Evolutionary conservation across 2,888 invertebrate species (phyloP), one percentile per base, ranked within the genome.

Genomic region (Acrobasis consociella): DNA sequence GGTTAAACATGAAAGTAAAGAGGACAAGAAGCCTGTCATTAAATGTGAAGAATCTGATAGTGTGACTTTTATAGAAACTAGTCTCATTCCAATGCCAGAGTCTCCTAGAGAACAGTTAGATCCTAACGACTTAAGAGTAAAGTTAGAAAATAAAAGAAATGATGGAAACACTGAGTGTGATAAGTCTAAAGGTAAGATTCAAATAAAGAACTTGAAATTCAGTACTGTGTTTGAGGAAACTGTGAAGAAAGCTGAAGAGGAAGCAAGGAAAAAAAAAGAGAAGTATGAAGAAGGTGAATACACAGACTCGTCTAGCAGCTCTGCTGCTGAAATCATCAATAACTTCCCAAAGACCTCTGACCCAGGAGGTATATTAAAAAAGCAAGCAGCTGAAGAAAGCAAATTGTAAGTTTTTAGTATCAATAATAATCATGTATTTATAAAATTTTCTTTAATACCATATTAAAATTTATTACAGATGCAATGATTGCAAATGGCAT

Each of bases 161-260:
- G 85, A 86, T 17, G 31, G 67, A n/a, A 67, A 67, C 60, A 39
- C 72, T 2, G 92, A 93, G 17, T 77, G 67, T 76, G 93, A 92
- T 60, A 92, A 88, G 70, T 71, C 81, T 8, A 93, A 93, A 72
- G 82, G 89, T 55, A 95, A 94, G 87, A 96, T 96, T 71, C 90
- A 93, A 72, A 96, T 95, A 66, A 95, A 95, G 78, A 94, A 95
- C 79, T 84, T 95, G 13, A 96, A 95, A 74, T 94, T 94, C 65
- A 95, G 95, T 78, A 85, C 93, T 17, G 94, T 95, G 17, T 95
- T 94, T 83, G 95, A 94, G 72, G 94, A 94, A 68, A 94, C 94
- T 9, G 94, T 95, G 0, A 94, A 94, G 73, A 93, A 94, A 78
- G 94, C 94, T 50, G 94, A 95, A 74, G 94, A 94, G 69, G 94